Conservation (phyloP, 2,888 invertebrate species). For the Drosophila colorata region DNA sequence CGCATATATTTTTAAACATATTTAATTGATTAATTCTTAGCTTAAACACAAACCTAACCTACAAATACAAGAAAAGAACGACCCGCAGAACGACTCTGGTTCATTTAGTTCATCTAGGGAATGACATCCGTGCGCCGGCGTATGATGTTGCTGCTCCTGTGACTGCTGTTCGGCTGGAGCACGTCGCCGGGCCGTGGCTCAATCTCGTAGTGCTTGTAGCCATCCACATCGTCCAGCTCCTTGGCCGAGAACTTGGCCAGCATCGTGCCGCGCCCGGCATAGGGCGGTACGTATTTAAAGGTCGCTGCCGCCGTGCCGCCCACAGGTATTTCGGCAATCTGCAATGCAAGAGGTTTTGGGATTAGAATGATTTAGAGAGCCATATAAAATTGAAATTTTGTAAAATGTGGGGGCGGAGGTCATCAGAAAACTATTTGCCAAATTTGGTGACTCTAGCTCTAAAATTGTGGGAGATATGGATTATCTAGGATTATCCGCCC, state of each 20-base stretch:
- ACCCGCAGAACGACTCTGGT: slow-evolving; percentile 8
- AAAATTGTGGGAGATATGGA: no score
- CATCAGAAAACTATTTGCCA: no score
- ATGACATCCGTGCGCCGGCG: slow-evolving; percentile 83
- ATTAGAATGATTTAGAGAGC: neutral
- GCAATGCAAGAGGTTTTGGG: neutral
- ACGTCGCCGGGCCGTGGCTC: slow-evolving; percentile 84
- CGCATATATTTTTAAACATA: neutral
- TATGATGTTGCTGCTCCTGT: slow-evolving; percentile 76
- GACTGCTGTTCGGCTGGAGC: slow-evolving; percentile 75
- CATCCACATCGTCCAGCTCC: slow-evolving; percentile 95
- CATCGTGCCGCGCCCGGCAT: slow-evolving; percentile 92
- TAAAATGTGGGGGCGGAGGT: no score
- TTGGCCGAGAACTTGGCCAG: slow-evolving; percentile 94
- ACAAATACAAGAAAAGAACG: slow-evolving; percentile 23
- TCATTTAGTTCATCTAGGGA: slow-evolving; percentile 51
- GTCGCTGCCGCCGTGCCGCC: slow-evolving; percentile 90
- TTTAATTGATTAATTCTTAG: slow-evolving; percentile 12
- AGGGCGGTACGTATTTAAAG: slow-evolving; percentile 92
- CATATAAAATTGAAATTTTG: no score
- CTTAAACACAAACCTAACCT: slow-evolving; percentile 43
- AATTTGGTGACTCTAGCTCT: no score
- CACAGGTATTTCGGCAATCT: slow-evolving; percentile 86
- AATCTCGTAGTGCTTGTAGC: slow-evolving; percentile 92
- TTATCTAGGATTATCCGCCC: no score